Base-by-base conservation (phyloP, 2,113 vertebrate genomes). In the Salminus brasiliensis region DNA sequence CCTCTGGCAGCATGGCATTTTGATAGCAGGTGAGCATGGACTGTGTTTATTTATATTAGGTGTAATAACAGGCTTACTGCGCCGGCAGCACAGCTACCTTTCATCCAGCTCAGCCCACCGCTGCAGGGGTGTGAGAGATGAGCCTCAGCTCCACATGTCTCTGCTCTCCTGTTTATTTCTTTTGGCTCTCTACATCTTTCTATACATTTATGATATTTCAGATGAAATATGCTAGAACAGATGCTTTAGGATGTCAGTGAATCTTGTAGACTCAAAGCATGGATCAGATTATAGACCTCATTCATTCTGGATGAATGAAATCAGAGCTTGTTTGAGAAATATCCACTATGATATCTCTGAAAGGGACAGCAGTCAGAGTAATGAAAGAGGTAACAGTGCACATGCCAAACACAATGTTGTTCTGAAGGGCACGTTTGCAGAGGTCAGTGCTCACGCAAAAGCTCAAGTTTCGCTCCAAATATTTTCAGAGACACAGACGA, bases 151-250 rank as follows among this genome's bases (percentile, higher is more conserved):
- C 63, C 70, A 74, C 71, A 74, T 29, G 23, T 30, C n/a, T 68
- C 34, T 74, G 79, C 70, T 70, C 52, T 52, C 72, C 63, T 78
- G 36, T 71, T 81, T 84, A 74, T 84, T 78, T 81, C 69, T 74
- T 23, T 74, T 81, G 78, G 82, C 67, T 83, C 32, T 21, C 29
- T 23, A 5, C 72, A 39, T 70, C 52, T 52, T 47, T 69, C 49
- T 25, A 60, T 45, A 43, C 34, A 72, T 34, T 57, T 29, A 45
- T 67, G 9, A 66, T 79, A 73, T 83, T 75, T 72, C 49, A 76
- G 36, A 34, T 39, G n/a, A 15, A 68, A 29, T 75, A 36, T 36
- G 6, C 63, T 76, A 34, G 53, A 67, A 52, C 39, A 13, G 45
- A 55, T 83, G 63, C 25, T 74, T 49, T 47, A 55, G 8, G 52